Evolutionary conservation across 2,888 invertebrate species (phyloP).

Genomic region (Ochropacha duplaris): DNA sequence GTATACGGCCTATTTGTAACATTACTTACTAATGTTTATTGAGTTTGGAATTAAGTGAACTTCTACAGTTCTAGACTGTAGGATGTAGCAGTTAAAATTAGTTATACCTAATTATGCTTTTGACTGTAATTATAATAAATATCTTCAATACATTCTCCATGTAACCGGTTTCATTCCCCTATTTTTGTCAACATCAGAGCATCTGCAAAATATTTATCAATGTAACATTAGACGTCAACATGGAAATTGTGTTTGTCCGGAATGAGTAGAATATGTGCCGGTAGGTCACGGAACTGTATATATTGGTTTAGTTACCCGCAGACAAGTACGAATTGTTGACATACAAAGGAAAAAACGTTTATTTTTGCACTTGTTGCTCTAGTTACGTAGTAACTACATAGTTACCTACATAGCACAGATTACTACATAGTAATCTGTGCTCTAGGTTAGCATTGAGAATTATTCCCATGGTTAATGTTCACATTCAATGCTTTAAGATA

Average conservation of each 20-base stretch:
- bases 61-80: neutral
- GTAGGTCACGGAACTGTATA: constrained; percentile 2
- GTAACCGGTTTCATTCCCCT: no score
- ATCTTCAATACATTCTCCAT: no score
- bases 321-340: constrained; percentile 4
- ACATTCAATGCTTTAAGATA: neutral
- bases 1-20: neutral
- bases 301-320: neutral
- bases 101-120: no score
- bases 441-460: no score
- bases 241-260: neutral
- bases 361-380: no score
- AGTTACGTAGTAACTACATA: no score
- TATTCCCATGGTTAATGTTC: neutral
- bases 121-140: neutral
- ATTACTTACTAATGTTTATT: neutral
- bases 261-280: constrained; percentile 1
- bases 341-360: neutral
- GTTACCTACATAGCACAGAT: no score
- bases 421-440: no score
- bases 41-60: neutral
- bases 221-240: neutral
- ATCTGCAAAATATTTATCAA: neutral
- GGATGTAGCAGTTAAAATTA: no score
- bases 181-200: neutral